Percentiles rank a stretch among this genome's conserved stretches.
phyloP scores from a whole-genome alignment of 2,113 vertebrate genomes.

The Stegostoma tigrinum region DNA sequence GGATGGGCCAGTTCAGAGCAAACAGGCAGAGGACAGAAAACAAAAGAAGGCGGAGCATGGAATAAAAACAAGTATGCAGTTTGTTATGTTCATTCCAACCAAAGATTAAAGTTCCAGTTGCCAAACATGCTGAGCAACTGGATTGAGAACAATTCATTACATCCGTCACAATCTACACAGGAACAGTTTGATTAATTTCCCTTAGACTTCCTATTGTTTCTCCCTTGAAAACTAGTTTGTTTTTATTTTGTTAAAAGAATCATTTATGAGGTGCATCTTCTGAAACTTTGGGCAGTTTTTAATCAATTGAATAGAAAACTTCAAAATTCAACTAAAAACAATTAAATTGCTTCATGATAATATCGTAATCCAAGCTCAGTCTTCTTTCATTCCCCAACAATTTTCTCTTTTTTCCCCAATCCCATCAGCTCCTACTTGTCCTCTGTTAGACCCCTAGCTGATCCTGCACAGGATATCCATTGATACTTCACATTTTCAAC shows the following conservation, averaged over 20 bases:
- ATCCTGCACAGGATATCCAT: neutral
- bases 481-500: neutral
- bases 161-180: neutral
- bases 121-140: constrained; percentile 7
- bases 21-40: neutral
- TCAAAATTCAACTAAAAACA: neutral
- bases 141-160: neutral
- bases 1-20: neutral
- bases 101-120: neutral
- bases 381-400: neutral
- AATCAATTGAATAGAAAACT: neutral
- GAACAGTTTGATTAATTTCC: neutral
- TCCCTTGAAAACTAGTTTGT: neutral
- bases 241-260: neutral
- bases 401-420: neutral
- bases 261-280: neutral
- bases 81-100: constrained; percentile 13
- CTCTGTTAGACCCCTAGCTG: neutral
- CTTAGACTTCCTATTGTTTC: neutral
- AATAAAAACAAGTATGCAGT: neutral
- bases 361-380: neutral
- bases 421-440: neutral
- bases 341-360: neutral
- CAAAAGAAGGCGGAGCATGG: neutral
- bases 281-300: neutral